These are phyloP conservation scores for Paracentrotus lividus DNA, from an alignment of 53 echinoderm and acorn worm genomes.

Conservation along the genomic window DNA sequence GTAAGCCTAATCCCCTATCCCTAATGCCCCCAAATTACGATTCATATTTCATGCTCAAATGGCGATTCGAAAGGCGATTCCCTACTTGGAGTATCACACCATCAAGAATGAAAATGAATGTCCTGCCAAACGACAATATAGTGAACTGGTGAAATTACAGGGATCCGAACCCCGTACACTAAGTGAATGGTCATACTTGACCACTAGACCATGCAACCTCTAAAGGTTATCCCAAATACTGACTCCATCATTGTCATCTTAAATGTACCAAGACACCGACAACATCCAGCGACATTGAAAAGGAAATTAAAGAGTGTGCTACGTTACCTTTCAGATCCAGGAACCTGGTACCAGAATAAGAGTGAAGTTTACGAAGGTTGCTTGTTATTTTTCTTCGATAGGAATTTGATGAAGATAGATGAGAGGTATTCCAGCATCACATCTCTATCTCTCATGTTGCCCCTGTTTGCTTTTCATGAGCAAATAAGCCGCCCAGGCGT, in stretches of 20 bases:
- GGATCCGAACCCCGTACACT: no score
- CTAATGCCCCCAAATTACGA: no score
- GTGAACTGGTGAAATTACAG: no score
- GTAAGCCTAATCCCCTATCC: no score
- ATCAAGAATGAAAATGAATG: no score
- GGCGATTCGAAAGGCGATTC: no score
- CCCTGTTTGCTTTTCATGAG: slow-evolving; percentile 21
- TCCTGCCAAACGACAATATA: no score
- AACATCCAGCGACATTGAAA: neutral
- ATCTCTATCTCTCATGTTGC: neutral
- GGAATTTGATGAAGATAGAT: slow-evolving; percentile 14
- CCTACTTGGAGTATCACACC: no score
- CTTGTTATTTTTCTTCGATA: slow-evolving; percentile 46
- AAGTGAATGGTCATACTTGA: neutral
- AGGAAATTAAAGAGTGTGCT: slow-evolving; percentile 36
- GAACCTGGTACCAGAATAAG: neutral
- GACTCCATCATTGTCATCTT: neutral
- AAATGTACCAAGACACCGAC: neutral
- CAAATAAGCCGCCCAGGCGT: slow-evolving; percentile 8
- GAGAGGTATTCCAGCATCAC: neutral
- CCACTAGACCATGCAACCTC: neutral
- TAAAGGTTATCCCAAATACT: neutral
- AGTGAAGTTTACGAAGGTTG: slow-evolving; percentile 16
- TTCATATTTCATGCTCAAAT: no score
- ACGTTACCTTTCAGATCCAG: slow-evolving; percentile 21